These are phyloP conservation scores for Furcifer pardalis DNA, from an alignment of 2,797 vertebrate species.

Conservation along the genomic window DNA sequence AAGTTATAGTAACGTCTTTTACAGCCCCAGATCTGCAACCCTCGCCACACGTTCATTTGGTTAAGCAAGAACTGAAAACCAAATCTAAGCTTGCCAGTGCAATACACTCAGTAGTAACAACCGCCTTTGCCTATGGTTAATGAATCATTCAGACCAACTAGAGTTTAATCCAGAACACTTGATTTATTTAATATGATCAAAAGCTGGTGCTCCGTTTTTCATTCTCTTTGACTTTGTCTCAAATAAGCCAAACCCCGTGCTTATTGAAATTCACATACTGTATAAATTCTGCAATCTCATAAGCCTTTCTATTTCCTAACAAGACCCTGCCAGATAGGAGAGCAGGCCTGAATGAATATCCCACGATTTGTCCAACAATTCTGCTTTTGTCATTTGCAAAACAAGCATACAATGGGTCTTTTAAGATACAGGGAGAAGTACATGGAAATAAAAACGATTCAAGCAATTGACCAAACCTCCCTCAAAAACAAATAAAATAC, in stretches of 20 bases:
- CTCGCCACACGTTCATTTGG: accelerated
- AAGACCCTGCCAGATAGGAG: conserved; percentile 6
- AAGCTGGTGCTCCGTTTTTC: accelerated
- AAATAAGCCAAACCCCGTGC: neutral
- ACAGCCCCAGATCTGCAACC: neutral
- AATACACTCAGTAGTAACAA: accelerated
- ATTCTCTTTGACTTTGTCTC: neutral
- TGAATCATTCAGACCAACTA: accelerated
- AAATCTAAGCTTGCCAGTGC: accelerated
- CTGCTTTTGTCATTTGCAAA: conserved; percentile 6
- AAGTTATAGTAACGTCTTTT: accelerated
- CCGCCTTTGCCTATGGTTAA: neutral
- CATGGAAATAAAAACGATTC: conserved; percentile 36
- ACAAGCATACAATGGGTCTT: neutral
- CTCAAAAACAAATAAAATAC: conserved; percentile 17
- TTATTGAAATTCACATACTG: conserved; percentile 12
- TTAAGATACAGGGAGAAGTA: neutral
- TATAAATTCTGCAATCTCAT: conserved; percentile 30
- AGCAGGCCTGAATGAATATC: conserved; percentile 23
- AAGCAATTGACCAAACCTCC: conserved; percentile 44
- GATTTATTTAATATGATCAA: neutral
- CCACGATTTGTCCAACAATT: conserved; percentile 26
- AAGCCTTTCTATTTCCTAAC: neutral
- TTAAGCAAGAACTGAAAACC: accelerated
- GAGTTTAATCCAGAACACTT: neutral